Conservation (phyloP, 2,797 vertebrate species). For the Champsocephalus gunnari region DNA sequence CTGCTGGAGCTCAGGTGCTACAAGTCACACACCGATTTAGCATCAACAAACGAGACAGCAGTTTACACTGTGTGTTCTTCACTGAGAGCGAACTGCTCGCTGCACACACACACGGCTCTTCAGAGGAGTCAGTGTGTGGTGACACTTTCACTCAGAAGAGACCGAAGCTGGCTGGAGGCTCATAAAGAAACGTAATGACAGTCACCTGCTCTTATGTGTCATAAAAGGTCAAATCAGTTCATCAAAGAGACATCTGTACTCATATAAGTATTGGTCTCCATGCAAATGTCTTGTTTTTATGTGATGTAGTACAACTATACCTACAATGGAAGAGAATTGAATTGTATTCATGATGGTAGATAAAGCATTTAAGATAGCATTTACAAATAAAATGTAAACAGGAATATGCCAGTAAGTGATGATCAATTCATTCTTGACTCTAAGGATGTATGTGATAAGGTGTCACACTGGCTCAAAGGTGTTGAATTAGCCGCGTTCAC, state of each 20-base stretch:
- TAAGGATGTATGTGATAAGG: not conserved
- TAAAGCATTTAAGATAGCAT: not conserved
- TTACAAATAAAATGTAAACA: not conserved
- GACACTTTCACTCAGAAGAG: conserved; percentile 42
- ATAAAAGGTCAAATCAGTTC: conserved; percentile 5
- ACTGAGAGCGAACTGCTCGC: conserved; percentile 51
- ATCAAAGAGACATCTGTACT: not conserved
- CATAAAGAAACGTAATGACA: conserved; percentile 10
- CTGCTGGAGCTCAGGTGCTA: conserved; percentile 76
- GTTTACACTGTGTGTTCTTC: conserved; percentile 28
- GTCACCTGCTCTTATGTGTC: conserved; percentile 9
- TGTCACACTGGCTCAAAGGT: not conserved
- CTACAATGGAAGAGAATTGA: not conserved
- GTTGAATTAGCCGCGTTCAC: not conserved
- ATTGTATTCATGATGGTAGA: not conserved
- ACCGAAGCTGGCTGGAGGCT: conserved; percentile 8
- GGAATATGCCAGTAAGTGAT: not conserved
- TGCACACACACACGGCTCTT: conserved; percentile 14
- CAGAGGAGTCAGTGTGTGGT: conserved; percentile 31
- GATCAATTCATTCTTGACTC: too few species aligned
- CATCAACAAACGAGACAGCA: conserved; percentile 50
- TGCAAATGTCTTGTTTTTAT: not conserved
- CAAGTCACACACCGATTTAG: conserved; percentile 70
- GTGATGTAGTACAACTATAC: not conserved
- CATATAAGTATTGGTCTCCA: not conserved